Evolutionary conservation across 2,888 invertebrate genomes (phyloP).

Genomic region (Zaprionus obscuricornis): DNA sequence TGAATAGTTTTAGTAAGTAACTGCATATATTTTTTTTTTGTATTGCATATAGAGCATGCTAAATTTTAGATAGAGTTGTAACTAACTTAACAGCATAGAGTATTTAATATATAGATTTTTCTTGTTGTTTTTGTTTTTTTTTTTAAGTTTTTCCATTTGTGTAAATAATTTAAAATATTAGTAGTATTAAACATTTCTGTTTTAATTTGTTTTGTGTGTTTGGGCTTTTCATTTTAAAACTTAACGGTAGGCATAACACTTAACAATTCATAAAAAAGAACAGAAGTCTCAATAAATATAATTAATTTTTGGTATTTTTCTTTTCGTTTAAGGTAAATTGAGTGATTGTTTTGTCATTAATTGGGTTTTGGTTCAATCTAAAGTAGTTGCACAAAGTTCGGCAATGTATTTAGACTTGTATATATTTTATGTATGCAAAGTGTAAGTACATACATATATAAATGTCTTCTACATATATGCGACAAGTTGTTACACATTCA

Average conservation of each 20-base stretch:
- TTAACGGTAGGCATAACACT: slow-evolving; percentile 77
- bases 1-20: slow-evolving; percentile 49
- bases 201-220: neutral
- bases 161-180: slow-evolving; percentile 68
- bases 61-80: slow-evolving; percentile 40
- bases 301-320: slow-evolving; percentile 24
- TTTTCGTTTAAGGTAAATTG: slow-evolving; percentile 67
- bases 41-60: slow-evolving; percentile 44
- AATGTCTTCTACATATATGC: slow-evolving; percentile 7
- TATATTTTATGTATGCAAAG: too few species aligned
- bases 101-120: slow-evolving; percentile 55
- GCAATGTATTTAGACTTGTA: slow-evolving; percentile 29
- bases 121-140: slow-evolving; percentile 5
- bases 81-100: slow-evolving; percentile 70
- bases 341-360: slow-evolving; percentile 75
- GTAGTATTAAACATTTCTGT: slow-evolving; percentile 37
- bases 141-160: slow-evolving; percentile 24
- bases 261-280: slow-evolving; percentile 57
- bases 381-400: slow-evolving; percentile 23
- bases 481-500: slow-evolving; percentile 20
- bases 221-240: slow-evolving; percentile 55
- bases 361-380: slow-evolving; percentile 68
- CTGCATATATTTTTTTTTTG: slow-evolving; percentile 27
- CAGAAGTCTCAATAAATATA: slow-evolving; percentile 55
- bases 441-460: slow-evolving; percentile 4